These are phyloP conservation scores for Nomada ruficornis DNA, from an alignment of 2,888 invertebrate genomes.

Conservation along the genomic window DNA sequence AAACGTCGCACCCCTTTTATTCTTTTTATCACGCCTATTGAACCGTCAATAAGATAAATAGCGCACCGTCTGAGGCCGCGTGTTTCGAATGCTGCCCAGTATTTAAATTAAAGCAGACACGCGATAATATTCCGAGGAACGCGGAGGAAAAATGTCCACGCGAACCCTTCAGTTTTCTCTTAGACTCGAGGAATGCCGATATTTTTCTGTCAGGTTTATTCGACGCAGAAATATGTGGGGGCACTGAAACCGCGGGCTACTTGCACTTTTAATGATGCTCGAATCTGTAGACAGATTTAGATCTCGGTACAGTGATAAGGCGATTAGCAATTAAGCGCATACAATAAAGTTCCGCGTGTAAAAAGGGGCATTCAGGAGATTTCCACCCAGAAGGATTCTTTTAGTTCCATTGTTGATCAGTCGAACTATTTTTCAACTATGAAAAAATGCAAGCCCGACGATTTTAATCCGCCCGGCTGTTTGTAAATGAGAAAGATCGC, in stretches of 20 bases:
- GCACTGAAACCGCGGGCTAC: slow-evolving; percentile 29
- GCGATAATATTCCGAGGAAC: slow-evolving; percentile 23
- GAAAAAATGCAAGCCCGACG: too few relatives aligned
- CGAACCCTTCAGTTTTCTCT: slow-evolving; percentile 64
- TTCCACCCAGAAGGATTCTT: too few relatives aligned
- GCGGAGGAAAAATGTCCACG: slow-evolving; percentile 22
- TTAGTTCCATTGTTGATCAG: too few relatives aligned
- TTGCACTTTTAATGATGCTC: slow-evolving; percentile 27
- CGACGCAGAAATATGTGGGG: slow-evolving; percentile 10
- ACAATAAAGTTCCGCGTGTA: neutral
- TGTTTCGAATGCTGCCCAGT: slow-evolving; percentile 13
- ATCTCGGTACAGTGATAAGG: neutral
- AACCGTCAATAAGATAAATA: slow-evolving; percentile 6
- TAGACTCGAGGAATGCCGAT: slow-evolving; percentile 48
- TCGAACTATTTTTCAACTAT: too few relatives aligned
- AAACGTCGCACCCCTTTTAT: too few relatives aligned
- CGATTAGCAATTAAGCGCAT: too few relatives aligned
- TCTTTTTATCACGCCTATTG: neutral
- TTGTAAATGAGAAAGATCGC: too few relatives aligned
- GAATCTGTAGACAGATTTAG: neutral
- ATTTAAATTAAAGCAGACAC: slow-evolving; percentile 57
- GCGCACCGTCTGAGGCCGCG: neutral
- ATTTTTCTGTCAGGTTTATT: slow-evolving; percentile 58
- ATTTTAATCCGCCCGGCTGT: too few relatives aligned
- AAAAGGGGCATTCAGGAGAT: too few relatives aligned